These are phyloP conservation scores for Tenthredo mesomela DNA, from an alignment of 2,888 invertebrate genomes.

Conservation along the genomic window DNA sequence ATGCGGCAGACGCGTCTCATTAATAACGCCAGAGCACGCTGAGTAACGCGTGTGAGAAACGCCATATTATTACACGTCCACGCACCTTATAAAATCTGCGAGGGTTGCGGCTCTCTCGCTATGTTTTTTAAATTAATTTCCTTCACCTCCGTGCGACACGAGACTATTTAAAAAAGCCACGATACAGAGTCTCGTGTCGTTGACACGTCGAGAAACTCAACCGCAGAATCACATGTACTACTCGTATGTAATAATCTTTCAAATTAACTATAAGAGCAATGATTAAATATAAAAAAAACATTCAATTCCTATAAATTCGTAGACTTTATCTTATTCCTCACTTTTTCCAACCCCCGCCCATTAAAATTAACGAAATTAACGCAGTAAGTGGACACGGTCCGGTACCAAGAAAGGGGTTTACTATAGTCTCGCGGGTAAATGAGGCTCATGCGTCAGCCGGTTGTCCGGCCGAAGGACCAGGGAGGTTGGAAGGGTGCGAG, in stretches of 20 bases:
- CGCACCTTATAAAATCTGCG: slow-evolving; percentile 50
- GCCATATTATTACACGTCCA: slow-evolving; percentile 49
- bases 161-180: slow-evolving; percentile 22
- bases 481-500: slow-evolving; percentile 56
- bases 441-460: slow-evolving; percentile 61
- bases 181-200: neutral
- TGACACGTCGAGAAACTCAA: neutral
- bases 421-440: slow-evolving; percentile 59
- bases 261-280: neutral
- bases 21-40: slow-evolving; percentile 69
- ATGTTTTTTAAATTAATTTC: slow-evolving; percentile 16
- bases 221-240: neutral
- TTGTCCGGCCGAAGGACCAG: slow-evolving; percentile 52
- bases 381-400: slow-evolving; percentile 68
- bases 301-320: neutral
- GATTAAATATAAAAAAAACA: neutral
- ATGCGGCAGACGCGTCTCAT: slow-evolving; percentile 73
- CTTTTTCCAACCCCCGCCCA: neutral
- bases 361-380: slow-evolving; percentile 70
- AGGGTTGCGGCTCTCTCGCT: slow-evolving; percentile 11
- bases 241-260: neutral
- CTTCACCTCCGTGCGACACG: slow-evolving; percentile 50
- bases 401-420: slow-evolving; percentile 64
- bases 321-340: neutral
- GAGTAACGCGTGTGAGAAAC: slow-evolving; percentile 50